Conservation (phyloP, 64 coral and sea anemone species). For the Montipora cactus region DNA sequence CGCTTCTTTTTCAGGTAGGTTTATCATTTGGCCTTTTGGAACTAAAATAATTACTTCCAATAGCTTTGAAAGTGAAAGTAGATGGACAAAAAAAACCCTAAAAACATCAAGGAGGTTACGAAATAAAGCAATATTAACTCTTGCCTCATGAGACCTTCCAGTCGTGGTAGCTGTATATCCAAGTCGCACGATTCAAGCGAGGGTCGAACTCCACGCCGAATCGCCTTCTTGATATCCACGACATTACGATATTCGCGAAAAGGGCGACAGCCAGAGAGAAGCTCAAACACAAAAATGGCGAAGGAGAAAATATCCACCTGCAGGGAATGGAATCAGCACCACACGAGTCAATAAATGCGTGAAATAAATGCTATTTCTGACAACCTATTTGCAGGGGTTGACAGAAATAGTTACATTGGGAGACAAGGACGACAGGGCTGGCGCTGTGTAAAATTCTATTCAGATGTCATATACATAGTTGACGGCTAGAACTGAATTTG, state of each 20-base stretch:
- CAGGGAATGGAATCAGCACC: background rate
- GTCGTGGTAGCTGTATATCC: constrained; percentile 84
- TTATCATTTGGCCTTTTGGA: too few relatives aligned
- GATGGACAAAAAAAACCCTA: too few relatives aligned
- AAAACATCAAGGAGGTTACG: too few relatives aligned
- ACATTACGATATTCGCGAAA: constrained; percentile 89
- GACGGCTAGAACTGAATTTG: too few relatives aligned
- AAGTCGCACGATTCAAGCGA: constrained; percentile 74
- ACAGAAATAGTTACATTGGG: background rate
- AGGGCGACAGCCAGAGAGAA: constrained; percentile 82
- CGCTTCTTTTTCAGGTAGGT: too few relatives aligned
- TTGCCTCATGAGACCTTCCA: constrained; percentile 82
- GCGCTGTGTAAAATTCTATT: background rate
- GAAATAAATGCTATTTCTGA: background rate
- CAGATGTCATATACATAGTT: too few relatives aligned
- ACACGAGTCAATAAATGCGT: background rate
- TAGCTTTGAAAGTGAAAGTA: too few relatives aligned
- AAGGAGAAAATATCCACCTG: constrained; percentile 99
- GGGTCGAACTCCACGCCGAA: constrained; percentile 86
- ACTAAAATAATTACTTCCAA: too few relatives aligned
- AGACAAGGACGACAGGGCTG: background rate
- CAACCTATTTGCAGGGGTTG: background rate
- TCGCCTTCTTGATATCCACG: constrained; percentile 94
- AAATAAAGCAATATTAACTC: background rate
- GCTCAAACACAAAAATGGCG: constrained; percentile 93